A percentile compares a stretch with the other conserved stretches of the same genome.
phyloP scores from a whole-genome alignment of 1,140 invertebrate genomes.

The Oreohelix idahoensis region DNA sequence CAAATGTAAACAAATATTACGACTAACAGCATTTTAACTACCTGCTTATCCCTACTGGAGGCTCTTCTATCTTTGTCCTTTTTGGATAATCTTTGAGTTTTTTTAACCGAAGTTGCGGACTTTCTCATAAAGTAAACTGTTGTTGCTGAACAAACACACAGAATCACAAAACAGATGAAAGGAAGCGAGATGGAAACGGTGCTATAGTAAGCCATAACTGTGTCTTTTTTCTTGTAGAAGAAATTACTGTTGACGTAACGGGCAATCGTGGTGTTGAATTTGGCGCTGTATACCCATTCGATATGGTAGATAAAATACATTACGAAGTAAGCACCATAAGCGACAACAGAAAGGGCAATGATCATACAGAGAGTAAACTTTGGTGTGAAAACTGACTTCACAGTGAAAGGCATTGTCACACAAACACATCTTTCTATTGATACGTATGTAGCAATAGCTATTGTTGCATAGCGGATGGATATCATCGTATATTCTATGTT shows the following conservation, averaged over 20 bases:
- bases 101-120: neutral
- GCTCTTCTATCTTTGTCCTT: neutral
- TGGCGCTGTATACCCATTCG: neutral
- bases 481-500: conserved; percentile 2
- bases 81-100: neutral
- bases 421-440: neutral
- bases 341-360: neutral
- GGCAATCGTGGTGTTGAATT: neutral
- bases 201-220: neutral
- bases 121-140: conserved; percentile 13
- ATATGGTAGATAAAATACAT: conserved; percentile 14
- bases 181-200: neutral
- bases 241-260: neutral
- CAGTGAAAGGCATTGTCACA: neutral
- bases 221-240: neutral
- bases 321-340: neutral
- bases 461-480: neutral
- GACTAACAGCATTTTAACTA: neutral
- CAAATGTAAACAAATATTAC: neutral
- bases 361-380: neutral
- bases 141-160: neutral
- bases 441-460: neutral
- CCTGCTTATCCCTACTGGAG: neutral
- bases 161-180: neutral
- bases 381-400: neutral